These are phyloP conservation scores for Drosophila varians DNA, from an alignment of 1,140 invertebrate genomes.

Conservation along the genomic window DNA sequence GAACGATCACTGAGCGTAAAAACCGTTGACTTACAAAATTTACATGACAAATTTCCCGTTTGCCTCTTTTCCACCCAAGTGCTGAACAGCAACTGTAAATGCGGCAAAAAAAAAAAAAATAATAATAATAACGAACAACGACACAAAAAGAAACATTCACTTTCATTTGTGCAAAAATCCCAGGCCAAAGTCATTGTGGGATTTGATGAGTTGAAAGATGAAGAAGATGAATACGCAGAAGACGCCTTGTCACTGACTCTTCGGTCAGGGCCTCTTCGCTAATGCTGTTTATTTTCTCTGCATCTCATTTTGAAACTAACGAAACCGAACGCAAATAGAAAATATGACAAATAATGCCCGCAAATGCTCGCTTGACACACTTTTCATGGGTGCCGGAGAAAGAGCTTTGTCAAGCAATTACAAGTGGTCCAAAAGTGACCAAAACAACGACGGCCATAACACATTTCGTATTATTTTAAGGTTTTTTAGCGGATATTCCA, in stretches of 20 bases:
- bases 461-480: constrained; percentile 5
- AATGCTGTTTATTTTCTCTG: constrained; percentile 73
- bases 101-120: constrained; percentile 33
- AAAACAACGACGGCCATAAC: constrained; percentile 15
- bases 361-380: constrained; percentile 75
- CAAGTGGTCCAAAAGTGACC: constrained; percentile 23
- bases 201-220: constrained; percentile 31
- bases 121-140: constrained; percentile 30
- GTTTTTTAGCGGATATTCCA: constrained; percentile 17
- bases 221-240: constrained; percentile 53
- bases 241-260: constrained; percentile 55
- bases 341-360: constrained; percentile 78
- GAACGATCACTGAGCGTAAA: constrained; percentile 18
- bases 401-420: constrained; percentile 40
- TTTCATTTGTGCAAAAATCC: constrained; percentile 69
- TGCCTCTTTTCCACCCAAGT: constrained; percentile 30
- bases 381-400: constrained; percentile 37
- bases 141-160: constrained; percentile 51
- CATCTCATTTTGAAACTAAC: constrained; percentile 57
- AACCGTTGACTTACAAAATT: constrained; percentile 37
- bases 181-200: constrained; percentile 53
- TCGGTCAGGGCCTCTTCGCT: constrained; percentile 42
- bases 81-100: constrained; percentile 32
- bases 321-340: constrained; percentile 58
- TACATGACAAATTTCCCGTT: constrained; percentile 54